These are phyloP conservation scores for Aspidiotus destructor DNA, from an alignment of 2,888 invertebrate genomes.

Conservation along the genomic window DNA sequence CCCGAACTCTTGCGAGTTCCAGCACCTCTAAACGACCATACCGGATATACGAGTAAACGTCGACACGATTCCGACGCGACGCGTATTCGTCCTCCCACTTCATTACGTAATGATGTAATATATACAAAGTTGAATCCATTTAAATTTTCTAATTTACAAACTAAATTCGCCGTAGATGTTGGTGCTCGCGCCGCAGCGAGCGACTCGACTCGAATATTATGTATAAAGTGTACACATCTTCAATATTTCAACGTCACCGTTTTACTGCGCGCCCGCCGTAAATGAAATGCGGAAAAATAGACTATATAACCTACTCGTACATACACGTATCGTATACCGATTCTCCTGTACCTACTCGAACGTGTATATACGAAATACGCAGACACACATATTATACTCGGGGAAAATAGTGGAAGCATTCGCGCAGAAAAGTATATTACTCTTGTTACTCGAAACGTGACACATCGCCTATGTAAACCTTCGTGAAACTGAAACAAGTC, in stretches of 20 bases:
- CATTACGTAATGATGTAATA: too few relatives aligned
- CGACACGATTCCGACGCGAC: too few relatives aligned
- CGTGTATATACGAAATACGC: background rate
- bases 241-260: conserved; percentile 1
- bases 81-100: too few relatives aligned
- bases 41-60: too few relatives aligned
- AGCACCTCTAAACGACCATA: too few relatives aligned
- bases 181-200: too few relatives aligned
- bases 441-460: conserved; percentile 1
- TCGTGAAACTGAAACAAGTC: too few relatives aligned
- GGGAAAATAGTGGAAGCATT: background rate
- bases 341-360: background rate
- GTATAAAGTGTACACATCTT: background rate
- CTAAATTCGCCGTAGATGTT: background rate
- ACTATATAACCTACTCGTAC: background rate
- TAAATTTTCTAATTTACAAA: conserved; percentile 2
- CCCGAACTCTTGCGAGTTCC: too few relatives aligned
- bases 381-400: too few relatives aligned
- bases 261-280: background rate
- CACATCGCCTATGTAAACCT: background rate
- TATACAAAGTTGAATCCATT: background rate
- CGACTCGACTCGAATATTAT: too few relatives aligned
- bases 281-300: conserved; percentile 4
- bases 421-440: conserved; percentile 2
- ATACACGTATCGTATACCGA: too few relatives aligned